phyloP scores from a whole-genome alignment of 2,888 invertebrate genomes.

The Listrodromus nycthemerus region DNA sequence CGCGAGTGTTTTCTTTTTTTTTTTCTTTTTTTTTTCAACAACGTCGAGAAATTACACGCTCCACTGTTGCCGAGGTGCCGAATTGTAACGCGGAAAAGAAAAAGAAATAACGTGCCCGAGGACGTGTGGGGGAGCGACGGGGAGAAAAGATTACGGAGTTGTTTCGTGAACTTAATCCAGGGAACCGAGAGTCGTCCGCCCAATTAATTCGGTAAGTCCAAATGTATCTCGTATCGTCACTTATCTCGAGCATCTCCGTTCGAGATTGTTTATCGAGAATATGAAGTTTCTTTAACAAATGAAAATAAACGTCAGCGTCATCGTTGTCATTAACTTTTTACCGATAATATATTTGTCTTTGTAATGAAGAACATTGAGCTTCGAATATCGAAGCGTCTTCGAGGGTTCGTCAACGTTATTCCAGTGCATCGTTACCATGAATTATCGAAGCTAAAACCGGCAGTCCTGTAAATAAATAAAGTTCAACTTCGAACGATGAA shows the following conservation, averaged over 20 bases:
- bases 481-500: neutral
- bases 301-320: neutral
- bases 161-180: constrained; percentile 13
- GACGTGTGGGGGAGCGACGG: neutral
- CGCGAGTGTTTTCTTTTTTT: constrained; percentile 1
- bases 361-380: neutral
- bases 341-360: neutral
- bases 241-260: neutral
- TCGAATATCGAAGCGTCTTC: neutral
- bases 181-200: constrained; percentile 28
- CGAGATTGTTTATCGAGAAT: neutral
- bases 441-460: neutral
- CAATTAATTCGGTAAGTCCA: constrained; percentile 24
- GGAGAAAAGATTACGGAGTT: neutral
- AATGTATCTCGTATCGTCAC: neutral
- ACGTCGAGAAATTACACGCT: neutral
- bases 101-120: neutral
- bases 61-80: neutral
- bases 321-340: neutral
- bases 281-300: neutral
- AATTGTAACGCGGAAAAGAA: neutral
- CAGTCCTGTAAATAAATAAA: neutral
- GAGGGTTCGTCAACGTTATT: neutral
- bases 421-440: neutral
- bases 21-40: neutral